Conservation (phyloP, 2,888 invertebrate genomes). For the Coelinius sp. region DNA sequence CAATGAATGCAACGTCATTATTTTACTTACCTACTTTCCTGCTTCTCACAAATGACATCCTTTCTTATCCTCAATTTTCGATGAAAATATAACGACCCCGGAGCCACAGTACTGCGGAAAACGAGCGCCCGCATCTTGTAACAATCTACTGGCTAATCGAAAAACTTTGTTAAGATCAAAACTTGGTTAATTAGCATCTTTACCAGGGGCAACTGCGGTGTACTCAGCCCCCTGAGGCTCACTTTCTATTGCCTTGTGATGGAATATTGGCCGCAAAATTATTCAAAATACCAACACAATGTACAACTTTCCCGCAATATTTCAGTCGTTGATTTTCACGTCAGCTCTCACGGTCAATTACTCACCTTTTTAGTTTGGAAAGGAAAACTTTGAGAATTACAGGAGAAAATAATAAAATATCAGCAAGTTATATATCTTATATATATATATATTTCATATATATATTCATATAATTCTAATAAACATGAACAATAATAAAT, state of each 20-base stretch:
- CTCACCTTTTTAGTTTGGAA: background rate
- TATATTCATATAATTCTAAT: slow-evolving; percentile 67
- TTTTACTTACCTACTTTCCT: slow-evolving; percentile 37
- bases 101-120: slow-evolving; percentile 30
- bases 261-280: slow-evolving; percentile 53
- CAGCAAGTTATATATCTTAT: slow-evolving; percentile 60
- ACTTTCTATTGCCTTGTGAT: slow-evolving; percentile 38
- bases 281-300: slow-evolving; percentile 60
- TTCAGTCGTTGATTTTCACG: slow-evolving; percentile 7
- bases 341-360: background rate
- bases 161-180: slow-evolving; percentile 69
- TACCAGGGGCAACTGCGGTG: slow-evolving; percentile 48
- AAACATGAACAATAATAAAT: slow-evolving; percentile 71
- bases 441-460: slow-evolving; percentile 51
- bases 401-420: slow-evolving; percentile 32
- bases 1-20: slow-evolving; percentile 45
- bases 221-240: slow-evolving; percentile 57
- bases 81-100: slow-evolving; percentile 50
- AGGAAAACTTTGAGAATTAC: background rate
- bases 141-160: slow-evolving; percentile 69
- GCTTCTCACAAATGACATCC: background rate
- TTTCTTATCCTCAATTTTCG: slow-evolving; percentile 30
- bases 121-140: slow-evolving; percentile 58
- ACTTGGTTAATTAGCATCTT: slow-evolving; percentile 71
- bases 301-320: slow-evolving; percentile 21